phyloP scores from a whole-genome alignment of 2,888 invertebrate species.

The Cremastobaeus sp. region DNA sequence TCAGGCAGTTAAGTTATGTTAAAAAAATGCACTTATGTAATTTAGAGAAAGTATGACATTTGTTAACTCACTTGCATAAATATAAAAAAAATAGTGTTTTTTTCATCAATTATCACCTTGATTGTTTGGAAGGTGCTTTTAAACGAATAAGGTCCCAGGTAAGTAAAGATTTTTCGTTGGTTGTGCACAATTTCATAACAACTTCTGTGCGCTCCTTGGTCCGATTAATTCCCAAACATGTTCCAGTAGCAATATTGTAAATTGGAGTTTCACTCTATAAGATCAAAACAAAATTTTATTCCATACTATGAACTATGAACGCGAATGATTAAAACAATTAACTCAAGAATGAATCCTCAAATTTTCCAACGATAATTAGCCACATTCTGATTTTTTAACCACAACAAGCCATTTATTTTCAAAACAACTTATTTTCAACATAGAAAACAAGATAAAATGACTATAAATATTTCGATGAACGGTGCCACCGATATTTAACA shows the following conservation, averaged over 20 bases:
- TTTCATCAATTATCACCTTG: slow-evolving; percentile 68
- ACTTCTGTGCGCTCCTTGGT: slow-evolving; percentile 79
- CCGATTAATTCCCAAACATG: slow-evolving; percentile 84
- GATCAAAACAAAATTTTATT: slow-evolving; percentile 33
- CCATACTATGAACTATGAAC: neutral
- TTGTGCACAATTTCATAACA: slow-evolving; percentile 82
- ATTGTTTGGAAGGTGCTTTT: slow-evolving; percentile 65
- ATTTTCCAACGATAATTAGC: no score
- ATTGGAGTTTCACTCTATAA: slow-evolving; percentile 86
- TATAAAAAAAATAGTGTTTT: no score
- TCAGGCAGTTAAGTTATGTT: no score
- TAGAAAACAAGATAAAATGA: no score
- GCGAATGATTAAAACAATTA: slow-evolving; percentile 9
- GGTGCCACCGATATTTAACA: no score
- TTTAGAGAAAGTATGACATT: no score
- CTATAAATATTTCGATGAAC: no score
- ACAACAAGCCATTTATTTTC: no score
- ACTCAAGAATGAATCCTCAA: neutral
- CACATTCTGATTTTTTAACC: no score
- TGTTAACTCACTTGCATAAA: no score
- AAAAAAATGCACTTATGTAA: no score
- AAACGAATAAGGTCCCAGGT: slow-evolving; percentile 80
- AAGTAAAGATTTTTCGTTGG: slow-evolving; percentile 76
- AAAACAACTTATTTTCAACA: no score
- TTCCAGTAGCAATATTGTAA: slow-evolving; percentile 92